phyloP scores from a whole-genome alignment of 2,888 invertebrate species.

The Andrena flavipes region DNA sequence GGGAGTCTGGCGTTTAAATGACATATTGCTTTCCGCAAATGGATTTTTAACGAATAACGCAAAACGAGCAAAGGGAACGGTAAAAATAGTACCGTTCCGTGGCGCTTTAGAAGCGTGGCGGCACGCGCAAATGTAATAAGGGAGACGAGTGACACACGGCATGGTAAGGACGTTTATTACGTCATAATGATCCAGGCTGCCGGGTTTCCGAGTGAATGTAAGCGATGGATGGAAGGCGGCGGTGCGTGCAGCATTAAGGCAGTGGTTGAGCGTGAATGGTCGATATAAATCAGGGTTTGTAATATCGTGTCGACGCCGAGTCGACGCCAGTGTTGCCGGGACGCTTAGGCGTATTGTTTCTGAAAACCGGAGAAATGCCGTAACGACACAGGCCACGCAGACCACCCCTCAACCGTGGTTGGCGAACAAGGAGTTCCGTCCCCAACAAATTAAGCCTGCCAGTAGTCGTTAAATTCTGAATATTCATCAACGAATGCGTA shows the following conservation, averaged over 20 bases:
- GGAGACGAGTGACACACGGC: constrained; percentile 19
- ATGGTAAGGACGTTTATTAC: constrained; percentile 60
- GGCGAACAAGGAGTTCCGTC: no score
- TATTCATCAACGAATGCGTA: no score
- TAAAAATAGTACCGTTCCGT: not conserved
- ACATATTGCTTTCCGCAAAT: no score
- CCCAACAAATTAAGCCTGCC: no score
- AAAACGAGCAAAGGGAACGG: not conserved
- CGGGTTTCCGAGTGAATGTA: constrained; percentile 46
- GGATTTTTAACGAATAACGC: no score
- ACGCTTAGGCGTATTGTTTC: constrained; percentile 63
- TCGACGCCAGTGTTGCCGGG: constrained; percentile 25
- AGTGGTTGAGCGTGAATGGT: constrained; percentile 39
- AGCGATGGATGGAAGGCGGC: constrained; percentile 9
- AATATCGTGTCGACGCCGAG: constrained; percentile 68
- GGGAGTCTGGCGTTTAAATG: no score
- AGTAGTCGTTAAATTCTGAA: no score
- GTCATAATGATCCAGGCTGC: constrained; percentile 59
- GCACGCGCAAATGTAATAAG: not conserved
- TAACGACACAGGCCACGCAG: no score
- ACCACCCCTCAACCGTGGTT: no score
- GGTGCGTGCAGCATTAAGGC: constrained; percentile 25
- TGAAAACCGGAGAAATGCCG: constrained; percentile 36
- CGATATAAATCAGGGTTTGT: constrained; percentile 72
- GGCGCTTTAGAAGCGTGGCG: not conserved